Base-by-base conservation (phyloP, 2,888 invertebrate genomes). In the Aquatica leii region DNA sequence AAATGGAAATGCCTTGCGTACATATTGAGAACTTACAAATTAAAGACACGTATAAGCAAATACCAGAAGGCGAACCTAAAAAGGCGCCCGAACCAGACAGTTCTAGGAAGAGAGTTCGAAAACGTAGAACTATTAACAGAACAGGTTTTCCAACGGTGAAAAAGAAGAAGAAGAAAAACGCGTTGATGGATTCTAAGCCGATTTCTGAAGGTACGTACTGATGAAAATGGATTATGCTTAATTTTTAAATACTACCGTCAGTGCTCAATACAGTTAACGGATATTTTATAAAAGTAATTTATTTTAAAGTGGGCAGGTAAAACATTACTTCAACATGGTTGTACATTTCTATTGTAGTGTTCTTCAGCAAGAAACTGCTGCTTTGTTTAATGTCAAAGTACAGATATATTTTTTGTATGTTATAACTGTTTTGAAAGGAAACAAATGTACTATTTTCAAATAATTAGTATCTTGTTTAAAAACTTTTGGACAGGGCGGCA, bases 91-190 rank as follows among this genome's bases (percentile, higher is more conserved):
- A 55, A 50, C n/a, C 51, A 3, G 71, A 72, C 2, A 75, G 74
- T 21, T 67, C 70, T 0, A 78, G 78, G 62, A 84, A 85, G 71
- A 86, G 85, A 69, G 80, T 83, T 6, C 78, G 86, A 14, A 86
- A 93, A 71, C 86, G 93, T 40, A 90, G 94, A 78, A 88, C 92
- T 15, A 90, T 92, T 41, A 95, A 95, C 77, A 85, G 93, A 71
- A 95, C 94, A 14, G 95, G 95, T 2, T 95, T 95, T 78, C 95
- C 95, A 0, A 92, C 89, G 17, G 83, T 92, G 12, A 92, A 92
- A 75, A 90, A 88, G 77, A 94, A 93, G 81, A 94, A 93, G 77
- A 91, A 92, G 77, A 91, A 89, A 74, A 57, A 71, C 56, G 18
- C 55, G 12, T 9, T 37, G 58, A 8, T 46, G n/a, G 48, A 71